A percentile compares a stretch with the other conserved stretches of the same genome.
Evolutionary conservation across 2,797 vertebrate genomes (phyloP).

Genomic region (Tiaroga cobitis): DNA sequence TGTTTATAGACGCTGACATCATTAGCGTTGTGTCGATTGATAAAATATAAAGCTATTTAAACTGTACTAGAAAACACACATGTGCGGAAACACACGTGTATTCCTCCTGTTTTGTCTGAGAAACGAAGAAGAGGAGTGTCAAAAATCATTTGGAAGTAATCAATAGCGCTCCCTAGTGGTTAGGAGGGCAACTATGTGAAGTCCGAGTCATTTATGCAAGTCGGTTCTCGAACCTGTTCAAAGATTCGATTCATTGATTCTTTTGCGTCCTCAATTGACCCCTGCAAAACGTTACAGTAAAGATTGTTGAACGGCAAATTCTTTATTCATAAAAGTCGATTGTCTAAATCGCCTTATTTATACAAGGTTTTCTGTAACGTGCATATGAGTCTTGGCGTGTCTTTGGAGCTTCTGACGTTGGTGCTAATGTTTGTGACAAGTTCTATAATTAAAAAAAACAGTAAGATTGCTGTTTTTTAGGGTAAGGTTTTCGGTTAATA

Average conservation of each 20-base stretch:
- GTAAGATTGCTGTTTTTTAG: not conserved
- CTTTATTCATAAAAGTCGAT: no score
- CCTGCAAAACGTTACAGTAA: not conserved
- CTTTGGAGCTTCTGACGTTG: not conserved
- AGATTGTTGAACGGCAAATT: not conserved
- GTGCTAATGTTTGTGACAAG: no score
- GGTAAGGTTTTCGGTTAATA: not conserved
- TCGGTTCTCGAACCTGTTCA: not conserved
- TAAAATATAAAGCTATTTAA: not conserved
- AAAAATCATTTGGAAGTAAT: not conserved
- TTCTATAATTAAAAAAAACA: not conserved
- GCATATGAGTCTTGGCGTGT: not conserved
- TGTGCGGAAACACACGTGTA: constrained; percentile 19
- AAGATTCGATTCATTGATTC: not conserved
- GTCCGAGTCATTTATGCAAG: not conserved
- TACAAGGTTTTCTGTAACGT: no score
- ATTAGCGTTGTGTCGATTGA: not conserved
- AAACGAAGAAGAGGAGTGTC: not conserved
- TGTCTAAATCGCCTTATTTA: no score
- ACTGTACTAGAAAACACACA: not conserved
- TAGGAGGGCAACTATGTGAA: not conserved
- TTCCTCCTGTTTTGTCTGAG: not conserved
- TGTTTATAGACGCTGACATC: not conserved
- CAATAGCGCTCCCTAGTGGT: not conserved
- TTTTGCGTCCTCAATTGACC: no score